Evolutionary conservation across 2,113 vertebrate genomes (phyloP).

Genomic region (human): DNA sequence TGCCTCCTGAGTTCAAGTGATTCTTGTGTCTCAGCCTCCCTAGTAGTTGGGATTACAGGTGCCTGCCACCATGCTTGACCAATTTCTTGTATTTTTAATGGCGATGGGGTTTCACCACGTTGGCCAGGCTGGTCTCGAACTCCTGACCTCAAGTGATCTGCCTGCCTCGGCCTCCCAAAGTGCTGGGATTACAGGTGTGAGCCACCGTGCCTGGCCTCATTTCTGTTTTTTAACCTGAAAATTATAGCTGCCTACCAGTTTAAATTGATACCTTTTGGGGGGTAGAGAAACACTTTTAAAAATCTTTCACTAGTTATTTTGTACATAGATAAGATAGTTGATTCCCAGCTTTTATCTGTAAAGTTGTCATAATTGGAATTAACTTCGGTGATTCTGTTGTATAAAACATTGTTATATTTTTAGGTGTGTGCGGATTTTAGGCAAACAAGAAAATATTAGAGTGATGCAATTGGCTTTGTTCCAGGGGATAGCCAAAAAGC

Average conservation of each 20-base stretch:
- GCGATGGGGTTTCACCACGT: too few relatives aligned
- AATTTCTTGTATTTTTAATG: too few relatives aligned
- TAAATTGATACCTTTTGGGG: conserved; percentile 2
- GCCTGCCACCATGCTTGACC: too few relatives aligned
- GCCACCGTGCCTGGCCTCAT: too few relatives aligned
- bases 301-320: conserved; percentile 48
- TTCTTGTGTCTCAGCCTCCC: too few relatives aligned
- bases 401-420: conserved; percentile 47
- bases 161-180: too few relatives aligned
- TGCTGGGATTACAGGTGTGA: too few relatives aligned
- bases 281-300: not conserved
- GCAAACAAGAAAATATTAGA: conserved; percentile 98
- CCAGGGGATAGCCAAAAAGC: conserved; percentile 94
- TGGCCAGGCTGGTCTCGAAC: too few relatives aligned
- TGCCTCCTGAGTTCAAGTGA: too few relatives aligned
- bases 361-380: not conserved
- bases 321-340: not conserved
- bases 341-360: conserved; percentile 5
- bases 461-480: conserved; percentile 95
- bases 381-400: conserved; percentile 5
- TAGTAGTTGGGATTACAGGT: too few relatives aligned
- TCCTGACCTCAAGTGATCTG: too few relatives aligned
- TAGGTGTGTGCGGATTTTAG: conserved; percentile 97
- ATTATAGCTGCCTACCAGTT: conserved; percentile 19
- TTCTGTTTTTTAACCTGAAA: conserved; percentile 40